These are phyloP conservation scores for Montifringilla adamsi DNA, from an alignment of 2,113 vertebrate genomes.

Conservation along the genomic window DNA sequence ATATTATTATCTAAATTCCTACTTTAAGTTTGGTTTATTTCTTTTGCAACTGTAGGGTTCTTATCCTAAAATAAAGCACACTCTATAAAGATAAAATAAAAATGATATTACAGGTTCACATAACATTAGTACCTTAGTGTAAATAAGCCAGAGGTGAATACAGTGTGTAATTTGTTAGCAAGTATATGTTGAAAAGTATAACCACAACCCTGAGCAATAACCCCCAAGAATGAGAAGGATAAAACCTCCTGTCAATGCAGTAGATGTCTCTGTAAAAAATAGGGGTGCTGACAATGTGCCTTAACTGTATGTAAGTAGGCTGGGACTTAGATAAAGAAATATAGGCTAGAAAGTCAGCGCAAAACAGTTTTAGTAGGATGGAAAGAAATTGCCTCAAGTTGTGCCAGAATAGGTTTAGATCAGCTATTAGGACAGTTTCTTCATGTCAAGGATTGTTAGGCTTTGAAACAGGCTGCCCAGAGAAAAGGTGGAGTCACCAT, in stretches of 20 bases:
- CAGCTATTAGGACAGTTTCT: background rate
- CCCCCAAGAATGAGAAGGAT: background rate
- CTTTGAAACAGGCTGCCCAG: background rate
- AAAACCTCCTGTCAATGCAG: background rate
- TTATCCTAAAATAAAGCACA: background rate
- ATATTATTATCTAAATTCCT: background rate
- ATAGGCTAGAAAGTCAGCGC: background rate
- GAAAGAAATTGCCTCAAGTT: background rate
- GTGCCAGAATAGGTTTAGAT: background rate
- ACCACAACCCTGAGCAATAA: background rate
- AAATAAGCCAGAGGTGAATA: background rate
- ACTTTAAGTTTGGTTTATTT: background rate
- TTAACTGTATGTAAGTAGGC: background rate
- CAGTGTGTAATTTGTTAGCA: background rate
- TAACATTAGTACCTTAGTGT: background rate
- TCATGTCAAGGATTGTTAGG: background rate
- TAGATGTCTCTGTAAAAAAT: background rate
- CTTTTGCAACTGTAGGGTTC: background rate
- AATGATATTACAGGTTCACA: rapidly evolving
- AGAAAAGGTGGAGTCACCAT: background rate
- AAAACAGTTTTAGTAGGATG: background rate
- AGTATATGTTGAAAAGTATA: background rate
- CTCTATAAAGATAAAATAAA: background rate
- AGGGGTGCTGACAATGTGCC: rapidly evolving
- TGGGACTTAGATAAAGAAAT: background rate